Base-by-base conservation (phyloP, 2,113 vertebrate genomes). In the Bos javanicus region DNA sequence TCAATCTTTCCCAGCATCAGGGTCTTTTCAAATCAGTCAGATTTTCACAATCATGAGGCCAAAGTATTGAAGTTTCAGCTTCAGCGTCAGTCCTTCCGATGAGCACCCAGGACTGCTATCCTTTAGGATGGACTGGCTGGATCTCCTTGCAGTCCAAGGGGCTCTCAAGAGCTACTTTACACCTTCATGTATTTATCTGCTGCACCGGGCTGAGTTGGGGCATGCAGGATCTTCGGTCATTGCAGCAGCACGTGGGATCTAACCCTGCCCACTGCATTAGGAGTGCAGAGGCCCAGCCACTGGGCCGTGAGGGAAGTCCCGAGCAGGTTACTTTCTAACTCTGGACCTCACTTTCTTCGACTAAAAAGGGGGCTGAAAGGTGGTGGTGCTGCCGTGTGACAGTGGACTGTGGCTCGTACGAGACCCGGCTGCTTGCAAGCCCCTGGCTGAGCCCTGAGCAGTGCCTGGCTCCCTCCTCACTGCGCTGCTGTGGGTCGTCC, bases 371-470 rank as follows among this genome's bases (percentile, higher is more conserved):
- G 25, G 25, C 14, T 3, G 48, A 48, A 46, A 46, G 43, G 33
- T 12, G 28, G 2, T 1, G 39, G 80, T 10, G 1, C 3, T 7
- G 6, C 81, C 36, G 52, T 23, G 33, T 56, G 50, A 5, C 14
- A 4, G 52, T 7, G 60, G 60, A 33, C 0, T 3, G 21, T 30
- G 10, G 56, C 19, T 0, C 3, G 1, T 17, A 17, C 85, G 2
- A 3, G 33, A 25, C 3, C 4, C 10, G 74, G 25, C 7, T 2
- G 21, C 16, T 36, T 30, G 26, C 52, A 26, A 50, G 36, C 4
- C 26, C 9, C 0, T 0, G 0, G 23, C 7, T 5, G 9, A 43
- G 26, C 2, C 48, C 0, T 15, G 48, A 82, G 11, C 50, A 3
- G 4, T 15, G 12, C 19, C 6, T 3, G 54, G 89, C 39, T 33